A percentile compares a stretch with the other conserved stretches of the same genome.
Evolutionary conservation across 2,797 vertebrate genomes (phyloP).

Genomic region (Ctenopoma multispine): DNA sequence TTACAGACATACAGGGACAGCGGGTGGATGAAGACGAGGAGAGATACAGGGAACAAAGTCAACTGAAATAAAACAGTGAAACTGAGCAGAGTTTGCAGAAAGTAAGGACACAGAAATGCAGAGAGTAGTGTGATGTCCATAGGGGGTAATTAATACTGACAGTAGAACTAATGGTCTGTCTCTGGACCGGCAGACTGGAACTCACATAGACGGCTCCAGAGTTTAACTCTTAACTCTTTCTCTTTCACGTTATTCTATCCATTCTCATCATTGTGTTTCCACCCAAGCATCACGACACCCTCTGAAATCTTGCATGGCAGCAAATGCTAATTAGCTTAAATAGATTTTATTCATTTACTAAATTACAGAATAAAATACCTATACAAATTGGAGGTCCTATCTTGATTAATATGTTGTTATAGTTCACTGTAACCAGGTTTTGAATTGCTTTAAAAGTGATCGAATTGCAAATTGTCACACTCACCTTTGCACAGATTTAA

Average conservation of each 20-base stretch:
- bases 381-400: constrained; percentile 11
- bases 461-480: no score
- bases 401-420: constrained; percentile 27
- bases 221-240: constrained; percentile 28
- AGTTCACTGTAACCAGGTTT: no score
- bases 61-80: constrained; percentile 24
- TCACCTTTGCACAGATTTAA: no score
- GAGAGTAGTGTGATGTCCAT: constrained; percentile 38
- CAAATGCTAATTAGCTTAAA: constrained; percentile 24
- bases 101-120: constrained; percentile 19
- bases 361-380: background rate
- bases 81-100: constrained; percentile 38
- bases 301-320: constrained; percentile 16
- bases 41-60: background rate
- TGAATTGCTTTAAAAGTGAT: no score
- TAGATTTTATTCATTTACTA: constrained; percentile 18
- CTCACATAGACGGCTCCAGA: constrained; percentile 50
- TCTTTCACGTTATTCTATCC: constrained; percentile 14
- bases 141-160: constrained; percentile 71
- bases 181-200: constrained; percentile 61
- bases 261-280: constrained; percentile 9
- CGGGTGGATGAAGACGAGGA: constrained; percentile 40
- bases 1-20: constrained; percentile 19
- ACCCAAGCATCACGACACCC: constrained; percentile 16
- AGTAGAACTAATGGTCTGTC: constrained; percentile 73